Percentiles rank a stretch among this genome's conserved stretches.
phyloP scores from a whole-genome alignment of 2,113 vertebrate species.

The Amazona vittata region DNA sequence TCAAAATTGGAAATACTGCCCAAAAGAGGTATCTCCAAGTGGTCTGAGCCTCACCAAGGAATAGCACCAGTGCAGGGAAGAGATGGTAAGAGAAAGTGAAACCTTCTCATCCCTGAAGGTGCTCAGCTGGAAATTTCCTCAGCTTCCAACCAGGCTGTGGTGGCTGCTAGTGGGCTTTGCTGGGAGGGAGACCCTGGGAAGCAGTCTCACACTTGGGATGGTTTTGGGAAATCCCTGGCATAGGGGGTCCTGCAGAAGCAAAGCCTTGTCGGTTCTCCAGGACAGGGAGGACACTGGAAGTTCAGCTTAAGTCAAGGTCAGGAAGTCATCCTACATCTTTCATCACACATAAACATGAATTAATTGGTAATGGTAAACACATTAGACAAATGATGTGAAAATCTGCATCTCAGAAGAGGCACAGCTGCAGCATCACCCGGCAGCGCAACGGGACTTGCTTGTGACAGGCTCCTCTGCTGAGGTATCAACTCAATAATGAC shows the following conservation, averaged over 20 bases:
- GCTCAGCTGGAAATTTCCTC: neutral
- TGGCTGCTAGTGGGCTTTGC: neutral
- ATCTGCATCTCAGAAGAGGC: neutral
- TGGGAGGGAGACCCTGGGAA: neutral
- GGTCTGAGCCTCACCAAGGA: fast-evolving
- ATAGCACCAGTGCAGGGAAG: neutral
- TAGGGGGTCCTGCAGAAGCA: neutral
- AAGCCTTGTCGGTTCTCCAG: fast-evolving
- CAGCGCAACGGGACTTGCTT: neutral
- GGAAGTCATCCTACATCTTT: neutral
- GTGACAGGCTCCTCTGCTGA: neutral
- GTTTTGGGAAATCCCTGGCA: neutral
- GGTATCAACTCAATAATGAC: neutral
- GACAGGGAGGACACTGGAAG: neutral
- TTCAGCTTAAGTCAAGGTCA: neutral
- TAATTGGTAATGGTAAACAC: neutral
- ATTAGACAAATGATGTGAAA: neutral
- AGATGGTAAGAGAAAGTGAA: neutral
- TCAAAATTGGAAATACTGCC: neutral
- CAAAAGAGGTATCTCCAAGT: fast-evolving
- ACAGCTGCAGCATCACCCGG: neutral
- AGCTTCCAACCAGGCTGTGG: fast-evolving
- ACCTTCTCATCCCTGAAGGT: neutral
- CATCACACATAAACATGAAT: neutral
- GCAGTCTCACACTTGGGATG: neutral